phyloP scores from a whole-genome alignment of 2,113 vertebrate genomes.

The Malurus alboscapulatus region DNA sequence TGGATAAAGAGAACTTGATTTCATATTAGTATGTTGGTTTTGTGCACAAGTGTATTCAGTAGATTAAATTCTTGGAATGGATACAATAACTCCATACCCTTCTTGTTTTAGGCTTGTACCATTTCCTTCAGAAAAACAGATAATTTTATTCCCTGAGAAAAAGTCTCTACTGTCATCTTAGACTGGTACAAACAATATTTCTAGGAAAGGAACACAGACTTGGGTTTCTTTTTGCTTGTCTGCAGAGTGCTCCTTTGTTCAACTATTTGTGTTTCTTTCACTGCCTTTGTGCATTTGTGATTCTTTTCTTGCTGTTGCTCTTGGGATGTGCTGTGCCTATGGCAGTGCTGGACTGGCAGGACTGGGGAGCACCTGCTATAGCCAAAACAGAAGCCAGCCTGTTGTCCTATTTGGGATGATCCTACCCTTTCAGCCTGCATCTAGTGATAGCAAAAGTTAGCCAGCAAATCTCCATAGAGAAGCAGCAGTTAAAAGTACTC shows the following conservation, averaged over 20 bases:
- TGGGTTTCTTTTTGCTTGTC: background rate
- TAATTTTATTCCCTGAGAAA: constrained; percentile 1
- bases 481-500: background rate
- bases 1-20: background rate
- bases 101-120: background rate
- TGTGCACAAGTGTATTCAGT: background rate
- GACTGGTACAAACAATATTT: background rate
- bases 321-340: background rate
- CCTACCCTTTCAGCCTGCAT: background rate
- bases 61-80: constrained; percentile 9
- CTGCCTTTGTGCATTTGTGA: background rate
- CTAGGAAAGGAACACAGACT: background rate
- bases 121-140: constrained; percentile 2
- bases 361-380: accelerated
- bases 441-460: background rate
- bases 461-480: background rate
- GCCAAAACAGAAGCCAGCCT: background rate
- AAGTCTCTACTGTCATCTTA: background rate
- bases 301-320: background rate
- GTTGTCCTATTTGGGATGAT: background rate
- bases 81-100: background rate
- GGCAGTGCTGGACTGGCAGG: background rate
- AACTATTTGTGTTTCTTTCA: background rate
- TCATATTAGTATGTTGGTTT: background rate
- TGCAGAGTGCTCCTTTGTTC: background rate